Evolutionary conservation across 2,113 vertebrate genomes (phyloP).

Genomic region (Dipodomys stephensi): DNA sequence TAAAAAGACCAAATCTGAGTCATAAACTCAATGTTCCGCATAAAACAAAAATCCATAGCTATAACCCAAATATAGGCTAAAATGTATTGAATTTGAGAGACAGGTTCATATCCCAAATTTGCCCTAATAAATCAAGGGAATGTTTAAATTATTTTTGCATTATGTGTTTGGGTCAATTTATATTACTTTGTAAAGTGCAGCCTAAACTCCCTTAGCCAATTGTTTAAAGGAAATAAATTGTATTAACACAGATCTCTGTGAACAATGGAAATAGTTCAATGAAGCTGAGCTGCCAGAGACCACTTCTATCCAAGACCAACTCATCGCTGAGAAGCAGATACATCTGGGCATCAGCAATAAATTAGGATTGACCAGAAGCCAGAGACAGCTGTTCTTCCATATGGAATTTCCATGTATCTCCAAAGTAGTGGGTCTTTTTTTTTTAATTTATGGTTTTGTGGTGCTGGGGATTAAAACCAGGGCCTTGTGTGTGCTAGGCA

Average conservation of each 20-base stretch:
- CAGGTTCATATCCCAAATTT: not conserved
- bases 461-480: too few relatives aligned
- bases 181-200: conserved; percentile 15
- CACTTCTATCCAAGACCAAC: not conserved
- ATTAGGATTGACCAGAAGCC: not conserved
- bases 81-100: not conserved
- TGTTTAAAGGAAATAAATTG: not conserved
- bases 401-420: not conserved
- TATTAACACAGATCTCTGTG: not conserved
- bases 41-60: not conserved
- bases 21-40: not conserved
- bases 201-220: not conserved
- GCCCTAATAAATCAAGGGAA: conserved; percentile 32
- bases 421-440: not conserved
- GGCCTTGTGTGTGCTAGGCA: too few relatives aligned
- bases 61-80: not conserved
- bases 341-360: not conserved
- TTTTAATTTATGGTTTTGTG: not conserved
- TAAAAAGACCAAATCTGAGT: conserved; percentile 11
- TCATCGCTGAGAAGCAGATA: not conserved
- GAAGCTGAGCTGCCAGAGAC: not conserved
- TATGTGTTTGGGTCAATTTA: not conserved
- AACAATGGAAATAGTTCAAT: not conserved
- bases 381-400: not conserved
- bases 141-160: not conserved